Conservation (phyloP, 2,113 vertebrate genomes). For the Rafetus swinhoei region DNA sequence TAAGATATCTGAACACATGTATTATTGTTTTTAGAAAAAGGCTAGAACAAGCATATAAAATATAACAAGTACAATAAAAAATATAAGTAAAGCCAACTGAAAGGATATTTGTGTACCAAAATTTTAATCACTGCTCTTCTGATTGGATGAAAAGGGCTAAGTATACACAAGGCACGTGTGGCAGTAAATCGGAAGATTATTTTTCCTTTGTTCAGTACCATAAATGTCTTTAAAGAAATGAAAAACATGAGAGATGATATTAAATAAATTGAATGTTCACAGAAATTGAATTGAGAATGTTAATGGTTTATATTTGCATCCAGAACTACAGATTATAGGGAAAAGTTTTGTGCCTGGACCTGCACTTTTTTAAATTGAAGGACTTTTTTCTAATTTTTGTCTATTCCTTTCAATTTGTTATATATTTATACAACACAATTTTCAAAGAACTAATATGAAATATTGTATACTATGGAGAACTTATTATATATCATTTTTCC, state of each 20-base stretch:
- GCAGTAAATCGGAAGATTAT: conserved; percentile 97
- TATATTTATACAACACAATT: background rate
- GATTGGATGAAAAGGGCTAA: conserved; percentile 93
- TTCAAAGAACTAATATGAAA: background rate
- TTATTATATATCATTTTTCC: background rate
- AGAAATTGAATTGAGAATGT: background rate
- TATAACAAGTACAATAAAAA: fast-evolving
- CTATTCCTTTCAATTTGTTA: background rate
- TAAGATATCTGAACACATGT: background rate
- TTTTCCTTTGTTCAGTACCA: conserved; percentile 96
- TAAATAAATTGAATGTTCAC: background rate
- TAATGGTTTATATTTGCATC: background rate
- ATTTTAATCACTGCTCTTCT: conserved; percentile 91
- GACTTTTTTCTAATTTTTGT: background rate
- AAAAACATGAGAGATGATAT: background rate
- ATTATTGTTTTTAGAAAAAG: background rate
- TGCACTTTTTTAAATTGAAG: background rate
- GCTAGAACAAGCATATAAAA: background rate
- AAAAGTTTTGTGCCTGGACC: background rate
- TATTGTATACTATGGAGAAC: background rate
- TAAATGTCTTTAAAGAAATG: conserved; percentile 87
- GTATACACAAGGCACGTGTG: conserved; percentile 92
- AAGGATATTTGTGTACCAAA: conserved; percentile 99
- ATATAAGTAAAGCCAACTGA: background rate
- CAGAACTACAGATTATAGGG: background rate